phyloP scores from a whole-genome alignment of 1,140 invertebrate species.

The Dreissena rostriformis region DNA sequence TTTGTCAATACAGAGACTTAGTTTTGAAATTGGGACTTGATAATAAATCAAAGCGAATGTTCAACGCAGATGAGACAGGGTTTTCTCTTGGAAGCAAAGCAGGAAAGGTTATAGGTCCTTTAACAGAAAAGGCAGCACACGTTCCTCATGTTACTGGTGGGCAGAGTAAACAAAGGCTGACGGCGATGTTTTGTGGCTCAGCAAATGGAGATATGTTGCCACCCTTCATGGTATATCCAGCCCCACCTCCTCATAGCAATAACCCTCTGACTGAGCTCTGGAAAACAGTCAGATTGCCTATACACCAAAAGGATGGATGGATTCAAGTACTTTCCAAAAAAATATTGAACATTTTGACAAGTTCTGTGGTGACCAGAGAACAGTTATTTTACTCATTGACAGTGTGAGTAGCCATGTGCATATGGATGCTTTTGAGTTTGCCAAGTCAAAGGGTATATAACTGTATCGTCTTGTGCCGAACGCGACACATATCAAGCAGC shows the following conservation, averaged over 20 bases:
- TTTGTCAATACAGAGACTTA: conserved; percentile 15
- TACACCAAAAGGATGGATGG: conserved; percentile 56
- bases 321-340: conserved; percentile 33
- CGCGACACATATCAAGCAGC: conserved; percentile 26
- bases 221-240: conserved; percentile 49
- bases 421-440: neutral
- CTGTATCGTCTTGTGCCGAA: conserved; percentile 35
- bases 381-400: conserved; percentile 20
- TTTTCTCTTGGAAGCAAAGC: conserved; percentile 38
- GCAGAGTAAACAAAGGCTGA: conserved; percentile 42
- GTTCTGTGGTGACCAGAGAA: conserved; percentile 25
- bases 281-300: conserved; percentile 38
- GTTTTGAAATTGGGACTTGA: conserved; percentile 1
- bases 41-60: conserved; percentile 35
- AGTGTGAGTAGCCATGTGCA: conserved; percentile 33
- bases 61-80: conserved; percentile 46
- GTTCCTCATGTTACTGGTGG: conserved; percentile 38
- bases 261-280: conserved; percentile 19
- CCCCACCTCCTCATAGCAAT: conserved; percentile 44
- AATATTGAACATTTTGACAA: conserved; percentile 57
- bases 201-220: conserved; percentile 32
- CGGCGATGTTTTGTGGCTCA: conserved; percentile 44
- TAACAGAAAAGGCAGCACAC: neutral
- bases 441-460: conserved; percentile 30
- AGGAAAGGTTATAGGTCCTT: conserved; percentile 35